Evolutionary conservation across 2,797 vertebrate species (phyloP).

Genomic region (Pempheris klunzingeri): DNA sequence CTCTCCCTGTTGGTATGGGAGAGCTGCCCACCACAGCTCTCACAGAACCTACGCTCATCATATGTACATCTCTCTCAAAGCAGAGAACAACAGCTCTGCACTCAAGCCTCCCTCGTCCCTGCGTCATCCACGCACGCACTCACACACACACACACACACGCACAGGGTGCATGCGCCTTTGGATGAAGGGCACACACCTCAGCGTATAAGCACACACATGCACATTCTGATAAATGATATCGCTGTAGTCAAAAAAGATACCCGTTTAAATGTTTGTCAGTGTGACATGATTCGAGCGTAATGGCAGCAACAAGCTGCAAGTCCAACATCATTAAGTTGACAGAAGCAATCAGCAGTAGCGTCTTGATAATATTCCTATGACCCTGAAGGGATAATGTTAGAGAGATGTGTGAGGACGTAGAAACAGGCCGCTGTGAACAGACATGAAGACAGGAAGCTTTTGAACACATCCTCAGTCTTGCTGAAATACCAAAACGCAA

Average conservation of each 20-base stretch:
- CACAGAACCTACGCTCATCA: slow-evolving; percentile 65
- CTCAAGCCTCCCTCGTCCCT: slow-evolving; percentile 42
- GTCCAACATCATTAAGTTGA: background rate
- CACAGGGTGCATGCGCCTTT: slow-evolving; percentile 4
- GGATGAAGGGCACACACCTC: slow-evolving; percentile 25
- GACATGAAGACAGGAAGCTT: background rate
- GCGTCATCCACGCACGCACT: slow-evolving; percentile 23
- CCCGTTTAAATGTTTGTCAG: background rate
- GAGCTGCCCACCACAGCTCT: slow-evolving; percentile 68
- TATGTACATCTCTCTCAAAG: slow-evolving; percentile 53
- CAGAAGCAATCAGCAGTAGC: background rate
- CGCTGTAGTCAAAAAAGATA: slow-evolving; percentile 14
- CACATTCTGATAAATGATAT: slow-evolving; percentile 1
- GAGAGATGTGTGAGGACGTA: background rate
- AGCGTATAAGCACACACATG: background rate
- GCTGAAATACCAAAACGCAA: background rate
- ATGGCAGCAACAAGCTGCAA: slow-evolving; percentile 2
- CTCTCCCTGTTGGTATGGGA: slow-evolving; percentile 56
- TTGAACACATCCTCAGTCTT: slow-evolving; percentile 6
- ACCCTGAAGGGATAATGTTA: background rate
- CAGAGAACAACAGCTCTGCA: slow-evolving; percentile 39
- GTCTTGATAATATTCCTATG: slow-evolving; percentile 15
- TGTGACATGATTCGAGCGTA: slow-evolving; percentile 8
- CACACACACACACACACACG: slow-evolving; percentile 15
- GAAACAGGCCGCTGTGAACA: slow-evolving; percentile 1